Evolutionary conservation across 2,113 vertebrate species (phyloP), one percentile per base, ranked within the genome.

Genomic region (Pygoscelis antarcticus): DNA sequence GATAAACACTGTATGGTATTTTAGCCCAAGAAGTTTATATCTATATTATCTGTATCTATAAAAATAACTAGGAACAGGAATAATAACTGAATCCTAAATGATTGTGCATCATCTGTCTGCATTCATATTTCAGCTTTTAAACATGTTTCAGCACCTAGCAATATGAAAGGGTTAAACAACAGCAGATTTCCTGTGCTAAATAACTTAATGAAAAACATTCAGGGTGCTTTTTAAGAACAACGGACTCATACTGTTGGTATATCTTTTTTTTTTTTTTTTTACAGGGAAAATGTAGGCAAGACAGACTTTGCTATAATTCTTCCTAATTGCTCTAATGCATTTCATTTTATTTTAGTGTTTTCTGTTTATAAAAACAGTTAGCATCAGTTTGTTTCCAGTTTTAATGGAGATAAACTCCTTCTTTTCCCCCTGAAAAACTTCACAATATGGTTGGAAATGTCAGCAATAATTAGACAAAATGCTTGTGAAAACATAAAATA

Each of bases 401-500:
- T 96, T 97, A 96, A 95, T 96, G 49, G 95, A 89, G 86, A 98
- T 74, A 93, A 95, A 96, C 68, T 95, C 81, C 66, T 75, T 83
- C 42, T 90, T 93, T 94, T 54, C 32, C 52, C 87, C 51, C 58
- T 44, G 72, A 96, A 97, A 97, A 96, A 79, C 89, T 93, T 95
- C 91, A 91, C 68, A 95, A 77, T 95, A 91, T 86, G 77, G 74
- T 92, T 89, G 54, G 76, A 92, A 97, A 97, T 97, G 95, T 92
- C 97, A 98, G 85, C 75, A 97, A 96, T 96, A 97, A 97, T 98
- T 98, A 98, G 94, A 87, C 70, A 89, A 91, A 95, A 94, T 93
- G 94, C 64, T 87, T 90, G 74, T 94, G 85, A 93, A 97, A 98
- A 97, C 21, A 62, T 93, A 70, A 96, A 96, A 94, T 86, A 90